Evolutionary conservation across 2,113 vertebrate species (phyloP).

Genomic region (Sterrhoptilus dennistouni): DNA sequence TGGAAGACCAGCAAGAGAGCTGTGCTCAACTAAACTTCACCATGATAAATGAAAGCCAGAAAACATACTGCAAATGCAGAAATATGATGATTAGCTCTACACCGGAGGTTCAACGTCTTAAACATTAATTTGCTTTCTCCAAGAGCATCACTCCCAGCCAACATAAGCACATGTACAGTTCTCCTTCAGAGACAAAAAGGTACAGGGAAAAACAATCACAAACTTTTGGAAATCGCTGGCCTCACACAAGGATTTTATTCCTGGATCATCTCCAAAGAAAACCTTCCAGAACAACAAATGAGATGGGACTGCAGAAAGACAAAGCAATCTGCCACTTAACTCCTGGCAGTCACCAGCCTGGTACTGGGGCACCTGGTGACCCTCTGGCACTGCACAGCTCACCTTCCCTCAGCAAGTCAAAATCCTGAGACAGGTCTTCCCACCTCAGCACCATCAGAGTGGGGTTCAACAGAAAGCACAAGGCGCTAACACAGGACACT

Average conservation of each 20-base stretch:
- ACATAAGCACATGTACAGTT: neutral
- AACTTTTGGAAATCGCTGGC: neutral
- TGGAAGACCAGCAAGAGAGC: slow-evolving; percentile 50
- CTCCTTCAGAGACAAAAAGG: slow-evolving; percentile 15
- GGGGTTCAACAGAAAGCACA: rapidly evolving
- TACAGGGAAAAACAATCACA: neutral
- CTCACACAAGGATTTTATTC: slow-evolving; percentile 6
- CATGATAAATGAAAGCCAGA: slow-evolving; percentile 48
- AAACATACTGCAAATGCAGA: slow-evolving; percentile 37
- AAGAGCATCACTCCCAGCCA: neutral
- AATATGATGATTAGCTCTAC: slow-evolving; percentile 27
- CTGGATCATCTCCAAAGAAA: slow-evolving; percentile 15
- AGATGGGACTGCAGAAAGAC: neutral
- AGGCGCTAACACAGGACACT: neutral
- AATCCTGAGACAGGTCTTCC: neutral
- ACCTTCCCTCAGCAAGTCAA: neutral
- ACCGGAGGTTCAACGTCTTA: slow-evolving; percentile 11
- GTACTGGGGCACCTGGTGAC: neutral
- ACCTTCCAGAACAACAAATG: neutral
- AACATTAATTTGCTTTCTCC: slow-evolving; percentile 30
- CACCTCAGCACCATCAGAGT: neutral
- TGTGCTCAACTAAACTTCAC: slow-evolving; percentile 47
- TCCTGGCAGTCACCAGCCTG: neutral
- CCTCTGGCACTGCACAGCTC: neutral
- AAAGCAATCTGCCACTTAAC: neutral